These are phyloP conservation scores for Syngnathus floridae DNA, from an alignment of 2,113 vertebrate genomes.

Conservation along the genomic window DNA sequence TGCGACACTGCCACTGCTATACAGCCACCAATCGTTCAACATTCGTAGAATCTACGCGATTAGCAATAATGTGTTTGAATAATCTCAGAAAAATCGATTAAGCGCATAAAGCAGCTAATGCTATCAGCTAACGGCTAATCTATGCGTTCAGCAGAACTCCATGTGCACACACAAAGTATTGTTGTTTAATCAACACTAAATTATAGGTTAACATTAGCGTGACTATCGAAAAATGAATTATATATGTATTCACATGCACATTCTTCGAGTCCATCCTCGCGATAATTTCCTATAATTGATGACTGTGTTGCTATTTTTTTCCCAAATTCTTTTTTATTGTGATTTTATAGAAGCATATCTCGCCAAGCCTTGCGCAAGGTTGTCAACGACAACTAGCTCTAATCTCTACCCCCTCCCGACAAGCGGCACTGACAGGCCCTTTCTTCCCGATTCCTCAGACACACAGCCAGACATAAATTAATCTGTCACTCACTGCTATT, in stretches of 20 bases:
- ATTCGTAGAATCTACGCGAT: no score
- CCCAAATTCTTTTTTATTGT: conserved; percentile 62
- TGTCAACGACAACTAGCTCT: conserved; percentile 87
- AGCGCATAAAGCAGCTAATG: background rate
- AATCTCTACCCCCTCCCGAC: conserved; percentile 89
- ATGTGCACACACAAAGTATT: background rate
- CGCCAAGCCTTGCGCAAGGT: conserved; percentile 79
- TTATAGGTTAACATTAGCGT: no score
- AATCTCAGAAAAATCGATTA: background rate
- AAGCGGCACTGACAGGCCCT: conserved; percentile 90
- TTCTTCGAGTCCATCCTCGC: conserved; percentile 47
- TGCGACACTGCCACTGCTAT: background rate
- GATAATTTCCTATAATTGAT: background rate
- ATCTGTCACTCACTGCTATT: conserved; percentile 89
- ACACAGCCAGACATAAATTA: conserved; percentile 94
- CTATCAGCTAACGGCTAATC: background rate
- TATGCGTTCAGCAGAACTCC: background rate
- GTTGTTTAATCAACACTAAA: no score
- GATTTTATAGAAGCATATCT: conserved; percentile 94
- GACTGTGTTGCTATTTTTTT: conserved; percentile 61
- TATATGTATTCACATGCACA: conserved; percentile 17
- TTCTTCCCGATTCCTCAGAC: conserved; percentile 90
- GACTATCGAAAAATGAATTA: conserved; percentile 6
- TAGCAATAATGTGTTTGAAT: no score
- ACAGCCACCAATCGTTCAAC: background rate